phyloP scores from a whole-genome alignment of 2,113 vertebrate species.

The Chitala chitala region DNA sequence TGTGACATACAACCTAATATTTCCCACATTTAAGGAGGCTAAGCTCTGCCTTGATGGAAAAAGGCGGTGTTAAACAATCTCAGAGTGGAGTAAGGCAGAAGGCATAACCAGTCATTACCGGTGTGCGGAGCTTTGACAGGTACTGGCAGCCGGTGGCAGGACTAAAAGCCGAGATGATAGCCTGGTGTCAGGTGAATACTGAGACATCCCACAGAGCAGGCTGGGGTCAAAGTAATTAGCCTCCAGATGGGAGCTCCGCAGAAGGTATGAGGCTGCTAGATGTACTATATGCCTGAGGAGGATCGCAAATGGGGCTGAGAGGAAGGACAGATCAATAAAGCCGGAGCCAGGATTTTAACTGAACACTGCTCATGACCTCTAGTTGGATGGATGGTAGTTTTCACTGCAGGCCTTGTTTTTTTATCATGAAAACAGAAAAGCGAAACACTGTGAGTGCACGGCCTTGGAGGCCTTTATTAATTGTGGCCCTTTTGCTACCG shows the following conservation, averaged over 20 bases:
- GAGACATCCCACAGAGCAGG: not conserved
- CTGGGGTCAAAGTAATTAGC: conserved; percentile 27
- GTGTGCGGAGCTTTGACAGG: conserved; percentile 1
- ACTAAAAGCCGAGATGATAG: conserved; percentile 10
- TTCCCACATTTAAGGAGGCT: not conserved
- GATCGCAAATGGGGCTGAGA: not conserved
- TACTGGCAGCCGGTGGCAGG: not conserved
- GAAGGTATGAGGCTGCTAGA: conserved; percentile 6
- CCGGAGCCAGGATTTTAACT: conserved; percentile 18
- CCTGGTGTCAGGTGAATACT: conserved; percentile 1
- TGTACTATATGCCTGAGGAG: conserved; percentile 12
- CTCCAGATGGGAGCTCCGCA: conserved; percentile 4
- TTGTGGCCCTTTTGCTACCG: not conserved
- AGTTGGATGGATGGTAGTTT: conserved; percentile 14
- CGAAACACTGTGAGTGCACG: not conserved
- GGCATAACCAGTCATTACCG: not conserved
- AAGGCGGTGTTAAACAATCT: not conserved
- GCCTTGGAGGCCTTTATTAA: not conserved
- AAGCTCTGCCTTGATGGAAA: not conserved
- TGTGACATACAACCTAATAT: not conserved
- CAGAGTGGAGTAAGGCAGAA: not conserved
- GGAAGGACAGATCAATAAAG: conserved; percentile 16
- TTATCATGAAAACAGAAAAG: conserved; percentile 14
- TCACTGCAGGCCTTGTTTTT: conserved; percentile 16
- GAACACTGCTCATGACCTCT: conserved; percentile 25